Percentiles rank a stretch among this genome's conserved stretches.
Conservation (phyloP, 2,113 vertebrate genomes). For the Sarotherodon lohbergeri region DNA sequence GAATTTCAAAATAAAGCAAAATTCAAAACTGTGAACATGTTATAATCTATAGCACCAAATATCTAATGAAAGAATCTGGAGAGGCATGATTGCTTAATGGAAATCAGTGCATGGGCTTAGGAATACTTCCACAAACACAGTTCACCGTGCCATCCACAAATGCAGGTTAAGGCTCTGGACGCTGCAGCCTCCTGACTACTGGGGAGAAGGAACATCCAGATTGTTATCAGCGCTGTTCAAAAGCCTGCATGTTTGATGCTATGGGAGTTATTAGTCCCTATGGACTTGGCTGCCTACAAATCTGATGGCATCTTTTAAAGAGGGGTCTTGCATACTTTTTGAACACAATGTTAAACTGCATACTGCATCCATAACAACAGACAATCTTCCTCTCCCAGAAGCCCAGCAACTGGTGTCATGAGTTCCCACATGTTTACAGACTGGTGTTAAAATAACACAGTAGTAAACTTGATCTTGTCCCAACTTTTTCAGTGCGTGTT, state of each 20-base stretch:
- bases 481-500: background rate
- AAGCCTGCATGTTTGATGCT: background rate
- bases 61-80: background rate
- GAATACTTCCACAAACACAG: background rate
- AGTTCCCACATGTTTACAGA: background rate
- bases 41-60: background rate
- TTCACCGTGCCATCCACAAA: background rate
- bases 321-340: rapidly evolving
- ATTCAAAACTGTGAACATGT: background rate
- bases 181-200: background rate
- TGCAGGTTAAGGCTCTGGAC: background rate
- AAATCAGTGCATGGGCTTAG: background rate
- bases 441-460: background rate
- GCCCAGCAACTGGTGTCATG: background rate
- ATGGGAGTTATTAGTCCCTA: background rate
- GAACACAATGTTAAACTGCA: background rate
- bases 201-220: background rate
- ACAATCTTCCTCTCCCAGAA: background rate
- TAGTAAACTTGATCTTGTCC: rapidly evolving
- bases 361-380: background rate
- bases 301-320: background rate
- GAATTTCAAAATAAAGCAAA: rapidly evolving
- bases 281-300: background rate
- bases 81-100: background rate
- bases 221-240: background rate